phyloP scores from a whole-genome alignment of 2,888 invertebrate species.

The Drosophila gaucha region DNA sequence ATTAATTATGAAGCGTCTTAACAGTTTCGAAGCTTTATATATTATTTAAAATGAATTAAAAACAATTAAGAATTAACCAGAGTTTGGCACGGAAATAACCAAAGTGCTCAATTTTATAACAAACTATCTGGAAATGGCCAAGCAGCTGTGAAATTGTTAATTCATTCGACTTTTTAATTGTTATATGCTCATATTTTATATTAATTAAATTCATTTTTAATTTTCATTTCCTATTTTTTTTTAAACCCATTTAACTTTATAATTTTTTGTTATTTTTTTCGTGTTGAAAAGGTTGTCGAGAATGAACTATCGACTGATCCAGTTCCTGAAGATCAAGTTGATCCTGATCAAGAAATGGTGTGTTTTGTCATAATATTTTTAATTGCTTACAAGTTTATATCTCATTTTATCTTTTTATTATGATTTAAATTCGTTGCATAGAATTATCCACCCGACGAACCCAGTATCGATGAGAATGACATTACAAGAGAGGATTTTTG shows the following conservation, averaged over 20 bases:
- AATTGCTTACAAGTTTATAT: not conserved
- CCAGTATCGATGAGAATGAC: slow-evolving; percentile 44
- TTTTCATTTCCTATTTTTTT: slow-evolving; percentile 13
- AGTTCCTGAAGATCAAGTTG: slow-evolving; percentile 1
- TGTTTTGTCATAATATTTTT: not conserved
- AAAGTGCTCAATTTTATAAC: not conserved
- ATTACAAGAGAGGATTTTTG: slow-evolving; percentile 49
- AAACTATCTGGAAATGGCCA: not conserved
- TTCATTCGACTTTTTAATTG: not conserved
- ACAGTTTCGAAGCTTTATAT: not conserved
- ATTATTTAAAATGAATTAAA: not conserved
- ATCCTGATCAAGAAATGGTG: slow-evolving; percentile 34
- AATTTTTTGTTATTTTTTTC: slow-evolving; percentile 5
- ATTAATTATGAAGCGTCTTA: not conserved
- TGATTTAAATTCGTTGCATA: slow-evolving; percentile 15
- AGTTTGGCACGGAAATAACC: too few species aligned
- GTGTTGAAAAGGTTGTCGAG: slow-evolving; percentile 41
- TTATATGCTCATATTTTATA: not conserved
- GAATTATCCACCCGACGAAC: slow-evolving; percentile 35
- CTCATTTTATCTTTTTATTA: slow-evolving; percentile 8
- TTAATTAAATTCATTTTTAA: not conserved
- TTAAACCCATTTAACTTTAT: not conserved
- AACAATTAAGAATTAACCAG: not conserved
- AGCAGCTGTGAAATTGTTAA: too few species aligned
- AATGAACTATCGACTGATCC: slow-evolving; percentile 18